Evolutionary conservation across 2,797 vertebrate species (phyloP), one percentile per base, ranked within the genome.

Genomic region (Catostomus latipinnis): DNA sequence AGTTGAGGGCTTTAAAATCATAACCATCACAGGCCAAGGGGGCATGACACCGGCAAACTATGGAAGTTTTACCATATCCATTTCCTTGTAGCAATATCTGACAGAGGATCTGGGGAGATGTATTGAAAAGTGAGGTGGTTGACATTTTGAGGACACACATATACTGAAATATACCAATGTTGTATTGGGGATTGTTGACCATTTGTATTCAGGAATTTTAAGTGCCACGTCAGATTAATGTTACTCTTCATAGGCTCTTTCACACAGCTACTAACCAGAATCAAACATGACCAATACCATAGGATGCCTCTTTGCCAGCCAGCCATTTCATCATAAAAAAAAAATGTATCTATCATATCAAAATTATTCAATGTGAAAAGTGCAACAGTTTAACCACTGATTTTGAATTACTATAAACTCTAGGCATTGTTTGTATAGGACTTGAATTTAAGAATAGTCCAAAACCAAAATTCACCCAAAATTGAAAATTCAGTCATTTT

Each of bases 81-180:
- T 65, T 62, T 62, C 65, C 76, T 70, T 57, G 60, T 52, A 48
- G 22, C 12, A 70, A 74, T 58, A 4, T 80, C 62, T 74, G 61
- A 4, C 34, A 3, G 34, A 34, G 34, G 34, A 34, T 34, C 34
- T 0, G 34, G 34, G 34, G 34, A 34, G 34, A 34, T 34, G 34
- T 34, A 34, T 34, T 34, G 34, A 34, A 34, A 3, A 34, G 3
- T 3, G 3, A 34, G 34, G 34, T 34, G 34, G 34, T 4, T 34
- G 34, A 34, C 3, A 34, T 34, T 34, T 34, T 34, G 34, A 34
- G 34, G 34, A 34, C 3, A 34, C 34, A 34, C 34, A 34, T 34
- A 34, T 34, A 34, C 34, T 34, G 34, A 34, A 34, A 34, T 34
- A 57, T 6, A 11, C 1, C 34, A 14, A 69, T 43, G 12, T 11